Evolutionary conservation across 2,797 vertebrate genomes (phyloP).

Genomic region (Anguilla pacifica): DNA sequence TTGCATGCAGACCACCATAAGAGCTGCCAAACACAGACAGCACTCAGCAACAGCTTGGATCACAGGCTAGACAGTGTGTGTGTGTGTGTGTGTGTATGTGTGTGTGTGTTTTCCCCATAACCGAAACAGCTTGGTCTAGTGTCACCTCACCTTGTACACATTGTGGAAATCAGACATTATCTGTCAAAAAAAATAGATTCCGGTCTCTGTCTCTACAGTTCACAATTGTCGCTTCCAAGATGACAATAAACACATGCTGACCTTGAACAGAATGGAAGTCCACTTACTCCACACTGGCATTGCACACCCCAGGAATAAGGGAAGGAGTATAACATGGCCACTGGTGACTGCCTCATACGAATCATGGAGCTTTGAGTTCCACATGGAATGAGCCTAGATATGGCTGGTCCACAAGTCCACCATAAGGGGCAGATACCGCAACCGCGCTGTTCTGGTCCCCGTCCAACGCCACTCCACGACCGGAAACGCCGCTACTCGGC

Average conservation of each 20-base stretch:
- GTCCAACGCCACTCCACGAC: background rate
- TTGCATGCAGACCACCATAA: background rate
- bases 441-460: background rate
- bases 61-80: background rate
- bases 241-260: background rate
- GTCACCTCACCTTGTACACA: background rate
- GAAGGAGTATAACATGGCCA: too few species aligned
- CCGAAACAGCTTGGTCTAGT: background rate
- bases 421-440: background rate
- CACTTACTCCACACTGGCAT: too few species aligned
- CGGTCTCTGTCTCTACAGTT: too few species aligned
- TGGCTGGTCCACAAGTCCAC: background rate
- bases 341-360: too few species aligned
- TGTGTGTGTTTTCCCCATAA: constrained; percentile 13
- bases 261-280: background rate
- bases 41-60: background rate
- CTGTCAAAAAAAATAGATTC: too few species aligned
- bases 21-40: background rate
- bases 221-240: too few species aligned
- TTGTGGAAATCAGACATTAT: too few species aligned
- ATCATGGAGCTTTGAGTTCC: background rate
- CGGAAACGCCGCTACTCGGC: background rate
- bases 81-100: background rate
- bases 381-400: background rate
- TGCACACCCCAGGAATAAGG: too few species aligned